phyloP scores from a whole-genome alignment of 2,888 invertebrate genomes.

The Neoaliturus tenellus region DNA sequence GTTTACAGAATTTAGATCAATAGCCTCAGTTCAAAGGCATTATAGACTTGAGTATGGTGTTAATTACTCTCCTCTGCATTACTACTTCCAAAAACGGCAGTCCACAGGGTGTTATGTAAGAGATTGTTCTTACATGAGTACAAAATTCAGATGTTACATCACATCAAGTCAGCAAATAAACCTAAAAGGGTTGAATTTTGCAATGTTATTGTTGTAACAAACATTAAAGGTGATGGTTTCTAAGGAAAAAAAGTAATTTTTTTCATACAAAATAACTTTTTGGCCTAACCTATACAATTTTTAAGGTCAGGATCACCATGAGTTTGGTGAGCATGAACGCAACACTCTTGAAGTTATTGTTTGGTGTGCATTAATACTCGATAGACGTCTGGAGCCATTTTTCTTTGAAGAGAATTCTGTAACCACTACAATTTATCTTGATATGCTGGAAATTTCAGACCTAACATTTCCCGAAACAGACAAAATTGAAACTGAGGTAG shows the following conservation, averaged over 20 bases:
- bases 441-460: slow-evolving; percentile 7
- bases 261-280: slow-evolving; percentile 23
- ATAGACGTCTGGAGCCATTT: slow-evolving; percentile 5
- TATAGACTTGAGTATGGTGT: slow-evolving; percentile 14
- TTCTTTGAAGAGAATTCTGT: not conserved
- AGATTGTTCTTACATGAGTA: not conserved
- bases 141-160: slow-evolving; percentile 25
- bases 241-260: not conserved
- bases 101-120: slow-evolving; percentile 19
- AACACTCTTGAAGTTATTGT: not conserved
- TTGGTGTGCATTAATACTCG: slow-evolving; percentile 31
- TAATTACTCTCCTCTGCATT: not conserved
- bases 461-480: slow-evolving; percentile 13
- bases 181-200: slow-evolving; percentile 10
- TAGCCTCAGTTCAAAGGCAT: slow-evolving; percentile 8
- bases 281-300: not conserved
- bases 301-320: slow-evolving; percentile 26
- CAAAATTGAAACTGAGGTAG: slow-evolving; percentile 35
- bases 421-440: slow-evolving; percentile 12
- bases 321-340: slow-evolving; percentile 18
- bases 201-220: not conserved
- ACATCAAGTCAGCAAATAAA: slow-evolving; percentile 21
- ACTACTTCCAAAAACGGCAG: slow-evolving; percentile 1
- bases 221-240: not conserved
- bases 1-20: slow-evolving; percentile 5